Base-by-base conservation (phyloP, 1,140 invertebrate species). In the Drosophila guanche region DNA sequence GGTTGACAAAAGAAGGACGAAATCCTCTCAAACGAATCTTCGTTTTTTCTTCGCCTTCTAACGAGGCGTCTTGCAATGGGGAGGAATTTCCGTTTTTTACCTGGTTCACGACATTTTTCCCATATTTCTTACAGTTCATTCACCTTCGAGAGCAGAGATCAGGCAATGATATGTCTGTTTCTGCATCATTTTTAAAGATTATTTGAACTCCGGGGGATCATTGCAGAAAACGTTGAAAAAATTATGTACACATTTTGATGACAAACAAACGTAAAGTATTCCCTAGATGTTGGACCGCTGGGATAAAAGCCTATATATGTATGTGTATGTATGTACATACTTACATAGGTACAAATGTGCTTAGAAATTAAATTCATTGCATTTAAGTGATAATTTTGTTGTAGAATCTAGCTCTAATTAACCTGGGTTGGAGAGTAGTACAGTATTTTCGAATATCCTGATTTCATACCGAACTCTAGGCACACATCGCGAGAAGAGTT, bases 71-170 rank as follows among this genome's bases (percentile, higher is more conserved):
- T 68, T 43, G 22, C 40, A 16, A 23, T 46, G 50, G 56, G 41
- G 40, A 65, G 43, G 50, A 79, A 59, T 48, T 41, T 45, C 33
- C 22, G 47, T 51, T 51, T 75, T 14, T 79, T 84, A 85, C 80
- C 79, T 84, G 71, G 55, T 25, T 33, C 16, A 45, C 63, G 52
- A 42, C 14, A 57, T 53, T 67, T 37, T 67, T 79, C 76, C 55
- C 70, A 70, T 62, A 52, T 63, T 70, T 22, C 41, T 48, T 65
- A 22, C 45, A 79, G 79, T 78, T 83, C 79, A 71, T 84, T 83
- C 75, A 83, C 79, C 79, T 66, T 27, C 12, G 22, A 10, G 20
- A 22, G 4, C 46, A 57, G 25, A 46, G 56, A 59, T 57, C 70
- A 65, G 5, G 14, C 47, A 63, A 42, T 27, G 8, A 47, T 48